These are phyloP conservation scores for Pitta sordida DNA, from an alignment of 2,113 vertebrate species.

Conservation along the genomic window DNA sequence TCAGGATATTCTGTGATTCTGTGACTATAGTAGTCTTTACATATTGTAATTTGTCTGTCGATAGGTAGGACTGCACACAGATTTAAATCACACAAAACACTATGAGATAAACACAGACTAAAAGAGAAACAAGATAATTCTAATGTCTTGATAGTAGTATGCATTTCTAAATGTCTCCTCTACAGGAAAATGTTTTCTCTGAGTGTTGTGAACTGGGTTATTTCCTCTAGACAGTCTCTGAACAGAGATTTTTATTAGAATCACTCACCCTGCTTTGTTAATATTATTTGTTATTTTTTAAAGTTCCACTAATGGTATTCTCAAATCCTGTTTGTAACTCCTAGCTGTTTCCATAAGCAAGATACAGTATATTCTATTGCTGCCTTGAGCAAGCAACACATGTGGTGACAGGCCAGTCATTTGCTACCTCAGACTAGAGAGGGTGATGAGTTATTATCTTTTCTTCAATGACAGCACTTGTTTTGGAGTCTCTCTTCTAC, in stretches of 20 bases:
- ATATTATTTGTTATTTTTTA: not conserved
- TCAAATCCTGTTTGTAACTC: not conserved
- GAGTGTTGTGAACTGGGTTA: not conserved
- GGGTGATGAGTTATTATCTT: conserved; percentile 13
- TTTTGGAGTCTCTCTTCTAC: not conserved
- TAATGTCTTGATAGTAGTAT: not conserved
- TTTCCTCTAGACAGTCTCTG: not conserved
- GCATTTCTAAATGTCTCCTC: not conserved
- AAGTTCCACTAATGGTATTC: not conserved
- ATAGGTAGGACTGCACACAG: not conserved
- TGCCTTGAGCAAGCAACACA: not conserved
- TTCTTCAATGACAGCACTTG: not conserved
- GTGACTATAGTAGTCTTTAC: not conserved
- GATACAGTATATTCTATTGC: not conserved
- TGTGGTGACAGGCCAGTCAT: conserved; percentile 8
- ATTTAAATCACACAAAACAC: not conserved
- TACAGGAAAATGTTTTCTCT: not conserved
- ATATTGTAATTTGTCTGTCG: not conserved
- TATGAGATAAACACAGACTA: not conserved
- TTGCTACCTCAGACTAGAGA: conserved; percentile 13
- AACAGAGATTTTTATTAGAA: not conserved
- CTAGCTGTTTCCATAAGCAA: conserved; percentile 5
- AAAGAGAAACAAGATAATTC: not conserved
- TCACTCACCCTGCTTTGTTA: not conserved
- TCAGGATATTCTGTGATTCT: too few species aligned